phyloP scores from a whole-genome alignment of 2,888 invertebrate genomes.

The Tortrix viridana region DNA sequence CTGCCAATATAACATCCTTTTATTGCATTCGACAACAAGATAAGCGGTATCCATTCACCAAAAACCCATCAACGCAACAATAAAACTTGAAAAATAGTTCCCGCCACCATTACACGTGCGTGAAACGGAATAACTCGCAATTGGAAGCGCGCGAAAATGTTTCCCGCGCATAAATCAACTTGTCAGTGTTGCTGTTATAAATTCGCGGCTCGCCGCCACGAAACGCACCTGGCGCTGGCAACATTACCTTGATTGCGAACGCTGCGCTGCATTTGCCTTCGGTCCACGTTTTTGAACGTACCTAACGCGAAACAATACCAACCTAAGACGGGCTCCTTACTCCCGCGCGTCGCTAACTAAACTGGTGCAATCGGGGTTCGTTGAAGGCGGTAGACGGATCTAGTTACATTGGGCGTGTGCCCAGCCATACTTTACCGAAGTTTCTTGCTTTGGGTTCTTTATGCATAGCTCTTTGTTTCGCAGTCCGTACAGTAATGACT shows the following conservation, averaged over 20 bases:
- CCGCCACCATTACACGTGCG: constrained; percentile 58
- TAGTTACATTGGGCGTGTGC: constrained; percentile 44
- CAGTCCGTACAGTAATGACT: constrained; percentile 59
- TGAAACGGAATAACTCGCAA: constrained; percentile 69
- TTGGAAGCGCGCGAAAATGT: constrained; percentile 65
- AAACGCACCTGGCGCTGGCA: constrained; percentile 73
- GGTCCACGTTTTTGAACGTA: constrained; percentile 52
- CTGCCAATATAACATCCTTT: constrained; percentile 6
- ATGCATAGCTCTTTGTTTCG: constrained; percentile 62
- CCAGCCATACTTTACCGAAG: constrained; percentile 51
- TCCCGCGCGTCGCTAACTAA: constrained; percentile 27
- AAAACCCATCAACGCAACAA: constrained; percentile 59
- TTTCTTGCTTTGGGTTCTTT: constrained; percentile 60
- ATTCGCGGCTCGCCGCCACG: constrained; percentile 67
- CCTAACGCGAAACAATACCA: constrained; percentile 41
- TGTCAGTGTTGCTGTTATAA: constrained; percentile 79
- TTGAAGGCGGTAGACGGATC: constrained; percentile 13
- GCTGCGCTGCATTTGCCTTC: constrained; percentile 63
- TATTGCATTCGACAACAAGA: constrained; percentile 18
- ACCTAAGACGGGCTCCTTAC: constrained; percentile 41
- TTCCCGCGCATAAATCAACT: constrained; percentile 74
- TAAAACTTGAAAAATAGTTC: constrained; percentile 71
- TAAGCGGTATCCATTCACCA: constrained; percentile 31
- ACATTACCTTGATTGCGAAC: constrained; percentile 78
- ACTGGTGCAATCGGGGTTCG: background rate